phyloP scores from a whole-genome alignment of 2,797 vertebrate species.

The Notolabrus celidotus region DNA sequence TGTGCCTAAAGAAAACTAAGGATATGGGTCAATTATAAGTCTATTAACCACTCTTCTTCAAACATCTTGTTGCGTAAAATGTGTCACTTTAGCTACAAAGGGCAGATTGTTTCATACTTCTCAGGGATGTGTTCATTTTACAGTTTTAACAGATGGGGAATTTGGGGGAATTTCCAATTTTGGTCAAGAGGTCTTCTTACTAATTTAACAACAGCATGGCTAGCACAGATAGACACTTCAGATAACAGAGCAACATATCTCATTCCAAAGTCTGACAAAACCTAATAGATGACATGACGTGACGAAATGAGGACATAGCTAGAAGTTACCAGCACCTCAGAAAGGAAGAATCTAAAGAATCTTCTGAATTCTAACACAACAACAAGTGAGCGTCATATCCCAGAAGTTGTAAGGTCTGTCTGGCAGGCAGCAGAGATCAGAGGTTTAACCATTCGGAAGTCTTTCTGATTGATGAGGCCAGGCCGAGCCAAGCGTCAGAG shows the following conservation, averaged over 20 bases:
- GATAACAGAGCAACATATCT: slow-evolving; percentile 7
- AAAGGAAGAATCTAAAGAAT: slow-evolving; percentile 64
- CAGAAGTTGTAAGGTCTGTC: slow-evolving; percentile 58
- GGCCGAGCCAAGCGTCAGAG: slow-evolving; percentile 54
- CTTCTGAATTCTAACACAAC: slow-evolving; percentile 24
- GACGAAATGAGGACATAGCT: slow-evolving; percentile 8
- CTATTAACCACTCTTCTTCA: not conserved
- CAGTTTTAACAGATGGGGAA: not conserved
- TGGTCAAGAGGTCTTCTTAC: slow-evolving; percentile 6
- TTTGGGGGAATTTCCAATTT: slow-evolving; percentile 14
- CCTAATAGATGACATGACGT: not conserved
- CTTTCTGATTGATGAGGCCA: slow-evolving; percentile 63
- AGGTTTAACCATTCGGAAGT: slow-evolving; percentile 32
- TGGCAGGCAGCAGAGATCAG: slow-evolving; percentile 36
- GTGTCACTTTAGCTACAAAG: not conserved
- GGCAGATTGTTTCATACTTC: not conserved
- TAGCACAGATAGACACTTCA: slow-evolving; percentile 3
- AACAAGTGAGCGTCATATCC: slow-evolving; percentile 60
- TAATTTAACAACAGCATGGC: slow-evolving; percentile 40
- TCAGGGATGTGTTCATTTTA: not conserved
- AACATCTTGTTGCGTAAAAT: not conserved
- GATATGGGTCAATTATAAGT: slow-evolving; percentile 1
- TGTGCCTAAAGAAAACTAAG: not conserved
- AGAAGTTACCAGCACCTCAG: slow-evolving; percentile 46
- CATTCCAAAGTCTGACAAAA: slow-evolving; percentile 30